These are phyloP conservation scores for Cochlearius cochlearius DNA, from an alignment of 2,113 vertebrate species.

Conservation along the genomic window DNA sequence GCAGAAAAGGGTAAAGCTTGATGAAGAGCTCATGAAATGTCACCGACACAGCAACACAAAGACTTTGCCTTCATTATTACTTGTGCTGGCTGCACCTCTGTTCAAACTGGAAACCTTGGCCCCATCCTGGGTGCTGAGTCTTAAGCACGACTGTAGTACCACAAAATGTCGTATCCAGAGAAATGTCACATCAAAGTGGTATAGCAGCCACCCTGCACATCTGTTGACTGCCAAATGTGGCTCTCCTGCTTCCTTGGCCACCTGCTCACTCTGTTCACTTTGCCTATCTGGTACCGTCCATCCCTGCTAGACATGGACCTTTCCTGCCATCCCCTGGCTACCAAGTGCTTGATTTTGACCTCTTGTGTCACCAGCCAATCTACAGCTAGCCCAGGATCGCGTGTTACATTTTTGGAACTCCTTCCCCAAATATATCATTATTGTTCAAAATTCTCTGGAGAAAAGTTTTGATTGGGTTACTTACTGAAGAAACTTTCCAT, in stretches of 20 bases:
- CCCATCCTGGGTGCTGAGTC: background rate
- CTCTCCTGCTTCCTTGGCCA: background rate
- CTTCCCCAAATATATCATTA: background rate
- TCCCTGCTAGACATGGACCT: background rate
- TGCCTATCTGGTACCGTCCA: background rate
- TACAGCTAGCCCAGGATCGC: background rate
- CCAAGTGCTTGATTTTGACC: background rate
- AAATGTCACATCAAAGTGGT: background rate
- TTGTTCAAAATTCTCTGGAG: background rate
- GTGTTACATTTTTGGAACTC: background rate
- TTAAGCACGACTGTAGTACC: fast-evolving
- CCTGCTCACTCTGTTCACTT: background rate
- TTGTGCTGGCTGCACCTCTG: background rate
- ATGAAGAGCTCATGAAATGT: background rate
- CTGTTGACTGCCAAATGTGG: background rate
- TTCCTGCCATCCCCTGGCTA: background rate
- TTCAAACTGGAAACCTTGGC: background rate
- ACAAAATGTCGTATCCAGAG: background rate
- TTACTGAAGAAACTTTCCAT: background rate
- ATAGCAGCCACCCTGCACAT: background rate
- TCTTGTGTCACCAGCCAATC: background rate
- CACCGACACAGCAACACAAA: background rate
- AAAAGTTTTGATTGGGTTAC: background rate
- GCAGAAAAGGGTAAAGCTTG: background rate
- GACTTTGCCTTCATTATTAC: background rate